Evolutionary conservation across 2,888 invertebrate species (phyloP).

Genomic region (Volucella inflata): DNA sequence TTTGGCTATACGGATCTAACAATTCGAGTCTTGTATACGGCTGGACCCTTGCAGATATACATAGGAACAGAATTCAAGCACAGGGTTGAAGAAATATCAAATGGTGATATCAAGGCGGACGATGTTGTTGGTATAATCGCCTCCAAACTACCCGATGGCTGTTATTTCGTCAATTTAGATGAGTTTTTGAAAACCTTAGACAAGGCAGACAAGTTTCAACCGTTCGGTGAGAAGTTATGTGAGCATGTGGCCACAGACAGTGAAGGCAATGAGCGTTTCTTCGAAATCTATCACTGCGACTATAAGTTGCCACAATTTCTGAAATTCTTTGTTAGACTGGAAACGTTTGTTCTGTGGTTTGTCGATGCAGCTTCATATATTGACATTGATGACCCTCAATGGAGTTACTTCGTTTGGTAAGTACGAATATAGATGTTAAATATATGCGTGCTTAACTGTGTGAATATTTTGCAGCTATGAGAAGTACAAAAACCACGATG

Average conservation of each 20-base stretch:
- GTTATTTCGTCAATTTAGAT: slow-evolving; percentile 88
- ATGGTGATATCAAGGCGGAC: slow-evolving; percentile 87
- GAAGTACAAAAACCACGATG: slow-evolving; percentile 87
- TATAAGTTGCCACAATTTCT: slow-evolving; percentile 89
- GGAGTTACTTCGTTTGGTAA: slow-evolving; percentile 94
- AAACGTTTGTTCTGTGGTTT: slow-evolving; percentile 96
- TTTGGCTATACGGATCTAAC: slow-evolving; percentile 95
- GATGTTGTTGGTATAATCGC: slow-evolving; percentile 89
- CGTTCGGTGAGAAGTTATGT: slow-evolving; percentile 89
- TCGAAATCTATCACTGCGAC: slow-evolving; percentile 92
- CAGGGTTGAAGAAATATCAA: slow-evolving; percentile 85
- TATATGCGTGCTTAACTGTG: slow-evolving; percentile 9
- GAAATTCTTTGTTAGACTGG: slow-evolving; percentile 92
- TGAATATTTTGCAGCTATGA: slow-evolving; percentile 86
- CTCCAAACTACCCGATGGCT: slow-evolving; percentile 89
- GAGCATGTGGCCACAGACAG: slow-evolving; percentile 85
- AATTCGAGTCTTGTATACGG: slow-evolving; percentile 91
- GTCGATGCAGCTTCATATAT: slow-evolving; percentile 98
- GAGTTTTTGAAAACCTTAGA: slow-evolving; percentile 88
- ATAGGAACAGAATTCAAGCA: slow-evolving; percentile 89
- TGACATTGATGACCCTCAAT: slow-evolving; percentile 95
- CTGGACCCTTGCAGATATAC: slow-evolving; percentile 92
- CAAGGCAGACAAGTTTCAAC: slow-evolving; percentile 90
- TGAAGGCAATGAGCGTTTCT: slow-evolving; percentile 84
- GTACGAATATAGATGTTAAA: slow-evolving; percentile 78